Base-by-base conservation (phyloP, 1,140 invertebrate species). In the Triops longicaudatus region DNA sequence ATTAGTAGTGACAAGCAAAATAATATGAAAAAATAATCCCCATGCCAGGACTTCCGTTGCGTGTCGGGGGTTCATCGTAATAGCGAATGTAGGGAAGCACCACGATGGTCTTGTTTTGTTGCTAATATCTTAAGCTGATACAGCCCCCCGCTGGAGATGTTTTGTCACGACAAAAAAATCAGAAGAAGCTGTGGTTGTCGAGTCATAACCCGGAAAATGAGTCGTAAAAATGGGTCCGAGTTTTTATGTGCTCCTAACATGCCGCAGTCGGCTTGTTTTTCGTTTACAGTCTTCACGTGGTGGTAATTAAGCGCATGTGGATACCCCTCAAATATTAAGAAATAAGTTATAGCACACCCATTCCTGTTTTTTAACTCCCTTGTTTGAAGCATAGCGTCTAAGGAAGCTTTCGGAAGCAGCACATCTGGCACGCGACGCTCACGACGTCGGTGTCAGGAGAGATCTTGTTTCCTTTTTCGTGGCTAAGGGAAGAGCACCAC, bases 381-480 rank as follows among this genome's bases (percentile, higher is more conserved):
- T 22, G 10, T 22, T 63, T 63, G 50, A 63, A 22, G 1, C 50
- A 63, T 63, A 14, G 50, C 50, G 50, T 63, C 50, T 10, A 63
- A 22, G 50, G 50, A 14, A 1, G 5, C 6, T 63, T 63, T 17
- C 22, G 50, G 50, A 63, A 22, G 14, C 50, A 17, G n/a, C 50
- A 63, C 50, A 63, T 63, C 50, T 63, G 50, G 50, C 50, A 63
- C 50, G 50, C 50, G 50, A 63, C 50, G 50, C 50, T 63, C 17
- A 63, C 50, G 50, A 63, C 50, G 50, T 9, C 50, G 50, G 50
- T 63, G 50, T 63, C 50, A 22, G 50, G 50, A 63, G 50, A 63
- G 50, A 63, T 63, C 50, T 63, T 22, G 50, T 63, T 63, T 22
- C 50, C 50, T 63, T 63, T n/a, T 17, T 63, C 50, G 50, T 3